Percentiles rank a stretch among this genome's conserved stretches.
phyloP scores from a whole-genome alignment of 2,113 vertebrate genomes.

The Ammodytes marinus region DNA sequence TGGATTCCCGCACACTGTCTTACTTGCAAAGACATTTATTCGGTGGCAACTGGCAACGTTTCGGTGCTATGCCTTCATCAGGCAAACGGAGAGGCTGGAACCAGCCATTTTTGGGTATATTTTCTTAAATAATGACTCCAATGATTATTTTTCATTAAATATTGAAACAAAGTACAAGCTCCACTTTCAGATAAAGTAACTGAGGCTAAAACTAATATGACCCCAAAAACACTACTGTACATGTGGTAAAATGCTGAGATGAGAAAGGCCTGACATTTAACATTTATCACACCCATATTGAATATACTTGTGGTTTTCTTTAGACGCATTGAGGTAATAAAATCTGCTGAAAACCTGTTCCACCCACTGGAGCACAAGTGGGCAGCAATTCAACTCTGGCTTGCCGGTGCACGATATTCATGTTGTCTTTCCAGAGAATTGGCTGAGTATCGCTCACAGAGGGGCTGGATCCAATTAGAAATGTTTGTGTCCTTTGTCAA shows the following conservation, averaged over 20 bases:
- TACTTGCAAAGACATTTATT: too few species aligned
- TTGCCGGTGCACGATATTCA: slow-evolving; percentile 61
- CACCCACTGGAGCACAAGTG: slow-evolving; percentile 25
- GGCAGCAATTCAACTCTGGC: slow-evolving; percentile 55
- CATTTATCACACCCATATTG: background rate
- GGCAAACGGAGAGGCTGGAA: too few species aligned
- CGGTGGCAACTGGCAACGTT: too few species aligned
- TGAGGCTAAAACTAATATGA: background rate
- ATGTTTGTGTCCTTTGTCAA: slow-evolving; percentile 85
- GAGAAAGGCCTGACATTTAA: background rate
- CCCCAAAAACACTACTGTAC: background rate
- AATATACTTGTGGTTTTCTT: slow-evolving; percentile 22
- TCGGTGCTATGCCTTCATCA: too few species aligned
- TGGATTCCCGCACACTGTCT: too few species aligned
- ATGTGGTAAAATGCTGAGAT: background rate
- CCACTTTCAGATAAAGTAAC: slow-evolving; percentile 2
- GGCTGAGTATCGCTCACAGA: slow-evolving; percentile 63
- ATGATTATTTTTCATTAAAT: background rate
- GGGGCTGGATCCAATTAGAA: slow-evolving; percentile 83
- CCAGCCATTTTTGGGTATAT: too few species aligned
- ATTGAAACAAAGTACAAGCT: background rate
- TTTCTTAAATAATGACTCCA: too few species aligned
- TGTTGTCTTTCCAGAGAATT: slow-evolving; percentile 67
- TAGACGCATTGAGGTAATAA: slow-evolving; percentile 2
- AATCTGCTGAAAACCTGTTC: slow-evolving; percentile 46